Evolutionary conservation across 2,797 vertebrate species (phyloP).

Genomic region (Hybognathus amarus): DNA sequence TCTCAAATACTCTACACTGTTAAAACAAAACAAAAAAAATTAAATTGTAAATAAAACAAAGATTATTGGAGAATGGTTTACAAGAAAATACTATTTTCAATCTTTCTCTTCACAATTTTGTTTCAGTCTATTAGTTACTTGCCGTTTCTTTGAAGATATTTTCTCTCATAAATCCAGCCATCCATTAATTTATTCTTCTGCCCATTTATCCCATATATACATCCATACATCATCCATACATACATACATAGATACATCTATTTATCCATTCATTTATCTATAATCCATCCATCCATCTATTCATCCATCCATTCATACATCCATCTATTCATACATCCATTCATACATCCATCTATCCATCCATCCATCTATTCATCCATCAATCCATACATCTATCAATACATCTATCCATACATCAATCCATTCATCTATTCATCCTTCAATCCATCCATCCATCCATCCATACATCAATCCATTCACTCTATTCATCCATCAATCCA

Average conservation of each 20-base stretch:
- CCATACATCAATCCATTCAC: fast-evolving
- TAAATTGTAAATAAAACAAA: background rate
- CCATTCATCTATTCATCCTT: background rate
- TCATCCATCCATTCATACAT: too few relatives aligned
- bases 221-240: too few relatives aligned
- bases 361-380: fast-evolving
- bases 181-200: too few relatives aligned
- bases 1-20: background rate
- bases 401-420: background rate
- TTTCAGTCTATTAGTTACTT: background rate
- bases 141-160: background rate
- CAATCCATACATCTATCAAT: background rate
- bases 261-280: too few relatives aligned
- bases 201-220: too few relatives aligned
- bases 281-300: fast-evolving
- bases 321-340: too few relatives aligned
- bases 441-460: too few relatives aligned
- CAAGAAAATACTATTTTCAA: background rate
- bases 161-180: background rate
- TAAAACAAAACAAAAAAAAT: background rate
- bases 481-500: fast-evolving
- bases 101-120: background rate
- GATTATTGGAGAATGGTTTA: background rate
- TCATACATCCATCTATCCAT: too few relatives aligned
- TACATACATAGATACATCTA: too few relatives aligned